phyloP scores from a whole-genome alignment of 2,113 vertebrate genomes.

The Syngnathoides biaculeatus region DNA sequence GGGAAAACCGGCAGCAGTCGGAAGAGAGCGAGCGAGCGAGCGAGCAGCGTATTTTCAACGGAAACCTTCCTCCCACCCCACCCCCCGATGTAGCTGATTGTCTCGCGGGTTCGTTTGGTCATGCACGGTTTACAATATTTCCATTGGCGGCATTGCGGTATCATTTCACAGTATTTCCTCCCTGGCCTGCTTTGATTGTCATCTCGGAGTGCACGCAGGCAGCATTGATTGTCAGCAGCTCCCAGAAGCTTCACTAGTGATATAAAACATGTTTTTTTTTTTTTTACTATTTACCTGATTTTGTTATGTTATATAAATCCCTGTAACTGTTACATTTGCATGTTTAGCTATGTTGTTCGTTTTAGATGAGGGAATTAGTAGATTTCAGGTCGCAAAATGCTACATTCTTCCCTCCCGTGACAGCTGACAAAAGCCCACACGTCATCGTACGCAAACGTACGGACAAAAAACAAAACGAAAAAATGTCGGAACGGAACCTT shows the following conservation, averaged over 20 bases:
- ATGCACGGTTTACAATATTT: slow-evolving; percentile 38
- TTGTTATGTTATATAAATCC: slow-evolving; percentile 1
- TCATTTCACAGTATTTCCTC: slow-evolving; percentile 35
- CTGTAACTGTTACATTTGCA: slow-evolving; percentile 6
- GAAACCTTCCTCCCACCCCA: too few species aligned
- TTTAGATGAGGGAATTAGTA: slow-evolving; percentile 1
- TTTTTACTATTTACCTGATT: not conserved
- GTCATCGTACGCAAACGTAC: slow-evolving; percentile 52
- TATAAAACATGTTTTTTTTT: not conserved
- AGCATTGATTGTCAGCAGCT: slow-evolving; percentile 57
- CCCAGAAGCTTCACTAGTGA: slow-evolving; percentile 11
- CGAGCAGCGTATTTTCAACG: slow-evolving; percentile 46
- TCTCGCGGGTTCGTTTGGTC: slow-evolving; percentile 52
- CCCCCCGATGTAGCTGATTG: slow-evolving; percentile 59
- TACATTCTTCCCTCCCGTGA: slow-evolving; percentile 54
- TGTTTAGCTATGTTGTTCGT: slow-evolving; percentile 4
- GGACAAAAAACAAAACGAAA: slow-evolving; percentile 66
- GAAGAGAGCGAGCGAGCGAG: slow-evolving; percentile 54
- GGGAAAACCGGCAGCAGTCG: slow-evolving; percentile 37
- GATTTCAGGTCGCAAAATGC: slow-evolving; percentile 36
- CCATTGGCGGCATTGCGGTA: slow-evolving; percentile 26
- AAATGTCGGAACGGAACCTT: not conserved
- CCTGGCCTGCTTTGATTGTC: slow-evolving; percentile 53
- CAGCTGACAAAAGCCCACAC: slow-evolving; percentile 43
- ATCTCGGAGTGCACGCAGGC: slow-evolving; percentile 20